A percentile compares a stretch with the other conserved stretches of the same genome.
Conservation (phyloP, 2,888 invertebrate genomes). For the Anoncus sp. region DNA sequence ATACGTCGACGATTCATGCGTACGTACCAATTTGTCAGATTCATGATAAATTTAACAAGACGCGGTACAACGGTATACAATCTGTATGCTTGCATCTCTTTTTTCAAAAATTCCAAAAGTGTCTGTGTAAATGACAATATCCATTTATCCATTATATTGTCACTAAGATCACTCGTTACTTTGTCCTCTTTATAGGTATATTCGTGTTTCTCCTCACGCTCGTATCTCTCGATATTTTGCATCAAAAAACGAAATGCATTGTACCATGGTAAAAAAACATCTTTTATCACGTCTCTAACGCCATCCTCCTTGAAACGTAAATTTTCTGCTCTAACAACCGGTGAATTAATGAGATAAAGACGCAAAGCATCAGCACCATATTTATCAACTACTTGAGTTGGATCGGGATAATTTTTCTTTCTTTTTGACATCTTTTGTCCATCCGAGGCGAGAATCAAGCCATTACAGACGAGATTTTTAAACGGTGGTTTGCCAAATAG, state of each 20-base stretch:
- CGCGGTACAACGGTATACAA: constrained; percentile 98
- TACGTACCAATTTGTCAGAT: constrained; percentile 99
- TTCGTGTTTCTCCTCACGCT: constrained; percentile 86
- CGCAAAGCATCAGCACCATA: constrained; percentile 99
- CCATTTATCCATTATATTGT: constrained; percentile 98
- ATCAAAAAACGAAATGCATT: constrained; percentile 96
- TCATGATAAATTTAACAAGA: constrained; percentile 97
- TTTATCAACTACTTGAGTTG: constrained; percentile 94
- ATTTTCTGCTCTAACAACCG: constrained; percentile 98
- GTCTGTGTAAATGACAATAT: constrained; percentile 98
- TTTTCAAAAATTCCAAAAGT: constrained; percentile 92
- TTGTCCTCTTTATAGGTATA: constrained; percentile 82
- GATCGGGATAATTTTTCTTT: constrained; percentile 99
- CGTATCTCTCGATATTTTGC: constrained; percentile 95
- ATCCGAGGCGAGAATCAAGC: constrained; percentile 97
- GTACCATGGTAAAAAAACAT: constrained; percentile 99
- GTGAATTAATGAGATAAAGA: constrained; percentile 98
- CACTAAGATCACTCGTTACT: constrained; percentile 65
- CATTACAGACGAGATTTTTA: constrained; percentile 98
- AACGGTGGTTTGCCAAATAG: constrained; percentile 98
- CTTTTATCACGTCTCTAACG: constrained; percentile 97
- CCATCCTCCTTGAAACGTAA: constrained; percentile 99
- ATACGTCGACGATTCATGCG: constrained; percentile 97
- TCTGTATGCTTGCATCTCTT: constrained; percentile 97
- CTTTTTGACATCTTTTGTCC: constrained; percentile 99